These are phyloP conservation scores for Chouioia cunea DNA, from an alignment of 2,888 invertebrate genomes.

Conservation along the genomic window DNA sequence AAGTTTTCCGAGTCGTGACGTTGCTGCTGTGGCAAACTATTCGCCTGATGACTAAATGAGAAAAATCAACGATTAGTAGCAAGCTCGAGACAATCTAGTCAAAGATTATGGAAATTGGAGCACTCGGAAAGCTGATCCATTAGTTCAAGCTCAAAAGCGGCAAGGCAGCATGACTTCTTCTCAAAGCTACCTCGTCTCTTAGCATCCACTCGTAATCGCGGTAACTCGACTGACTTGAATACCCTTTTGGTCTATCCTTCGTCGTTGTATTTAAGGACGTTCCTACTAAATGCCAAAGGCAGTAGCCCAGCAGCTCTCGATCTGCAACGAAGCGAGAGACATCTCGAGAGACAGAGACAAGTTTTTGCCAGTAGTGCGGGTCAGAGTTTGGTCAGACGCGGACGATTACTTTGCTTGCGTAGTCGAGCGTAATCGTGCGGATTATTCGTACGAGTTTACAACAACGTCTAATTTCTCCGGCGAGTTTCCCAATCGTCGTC, in stretches of 20 bases:
- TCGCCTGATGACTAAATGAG: constrained; percentile 8
- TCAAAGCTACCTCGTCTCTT: background rate
- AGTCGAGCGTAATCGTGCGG: too few species aligned
- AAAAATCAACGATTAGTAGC: background rate
- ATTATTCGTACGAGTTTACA: too few species aligned
- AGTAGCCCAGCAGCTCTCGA: background rate
- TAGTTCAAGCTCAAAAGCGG: constrained; percentile 43
- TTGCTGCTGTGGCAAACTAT: constrained; percentile 6
- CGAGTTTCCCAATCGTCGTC: too few species aligned
- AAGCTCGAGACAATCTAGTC: background rate
- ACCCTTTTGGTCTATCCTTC: too few species aligned
- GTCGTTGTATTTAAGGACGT: too few species aligned
- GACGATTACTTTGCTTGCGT: too few species aligned
- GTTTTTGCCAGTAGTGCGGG: constrained; percentile 21
- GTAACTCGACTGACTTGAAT: background rate
- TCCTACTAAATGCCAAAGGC: too few species aligned
- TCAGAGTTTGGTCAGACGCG: constrained; percentile 23
- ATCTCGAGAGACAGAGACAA: background rate
- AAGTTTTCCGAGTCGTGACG: constrained; percentile 4
- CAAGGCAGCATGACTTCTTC: constrained; percentile 19
- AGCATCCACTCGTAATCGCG: background rate
- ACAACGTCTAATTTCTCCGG: too few species aligned
- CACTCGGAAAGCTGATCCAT: constrained; percentile 58
- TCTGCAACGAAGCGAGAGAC: constrained; percentile 1
- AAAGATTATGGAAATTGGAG: background rate